phyloP scores from a whole-genome alignment of 2,888 invertebrate species.

The Steinernema hermaphroditum region DNA sequence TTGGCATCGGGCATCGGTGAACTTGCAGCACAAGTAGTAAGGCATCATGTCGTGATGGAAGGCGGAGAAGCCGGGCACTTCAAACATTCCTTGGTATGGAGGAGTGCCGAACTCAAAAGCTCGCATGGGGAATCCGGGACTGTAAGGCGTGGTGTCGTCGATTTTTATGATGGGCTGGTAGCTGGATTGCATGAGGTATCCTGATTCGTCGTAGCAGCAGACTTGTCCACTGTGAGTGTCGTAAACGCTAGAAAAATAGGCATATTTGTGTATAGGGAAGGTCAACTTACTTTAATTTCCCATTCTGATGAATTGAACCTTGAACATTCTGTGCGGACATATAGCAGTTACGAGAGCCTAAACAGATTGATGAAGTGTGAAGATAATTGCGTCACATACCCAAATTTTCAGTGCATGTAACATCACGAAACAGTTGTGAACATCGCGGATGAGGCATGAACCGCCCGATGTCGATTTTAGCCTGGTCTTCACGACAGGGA shows the following conservation, averaged over 20 bases:
- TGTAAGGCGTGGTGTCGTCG: constrained; percentile 49
- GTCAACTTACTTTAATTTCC: constrained; percentile 37
- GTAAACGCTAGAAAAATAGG: background rate
- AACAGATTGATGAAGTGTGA: too few species aligned
- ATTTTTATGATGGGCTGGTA: constrained; percentile 77
- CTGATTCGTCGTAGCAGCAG: constrained; percentile 92
- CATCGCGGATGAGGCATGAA: constrained; percentile 75
- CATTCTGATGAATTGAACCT: constrained; percentile 56
- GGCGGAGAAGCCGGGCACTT: constrained; percentile 89
- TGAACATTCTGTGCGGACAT: constrained; percentile 65
- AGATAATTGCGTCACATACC: constrained; percentile 64
- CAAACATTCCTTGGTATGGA: constrained; percentile 91
- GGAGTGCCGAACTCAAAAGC: constrained; percentile 82
- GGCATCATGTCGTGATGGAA: constrained; percentile 95
- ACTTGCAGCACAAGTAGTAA: constrained; percentile 89
- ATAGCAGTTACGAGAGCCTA: constrained; percentile 83
- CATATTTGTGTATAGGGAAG: too few species aligned
- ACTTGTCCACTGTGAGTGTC: constrained; percentile 77
- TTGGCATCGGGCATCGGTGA: constrained; percentile 92
- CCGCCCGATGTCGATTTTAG: constrained; percentile 85
- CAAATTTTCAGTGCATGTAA: constrained; percentile 75
- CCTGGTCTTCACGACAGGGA: constrained; percentile 89
- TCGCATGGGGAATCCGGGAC: constrained; percentile 62
- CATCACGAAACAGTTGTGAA: constrained; percentile 64
- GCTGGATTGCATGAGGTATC: constrained; percentile 87